Percentiles rank a stretch among this genome's conserved stretches.
These are phyloP conservation scores for Monoplex corrugatus DNA, from an alignment of 2,888 invertebrate genomes.

Conservation along the genomic window DNA sequence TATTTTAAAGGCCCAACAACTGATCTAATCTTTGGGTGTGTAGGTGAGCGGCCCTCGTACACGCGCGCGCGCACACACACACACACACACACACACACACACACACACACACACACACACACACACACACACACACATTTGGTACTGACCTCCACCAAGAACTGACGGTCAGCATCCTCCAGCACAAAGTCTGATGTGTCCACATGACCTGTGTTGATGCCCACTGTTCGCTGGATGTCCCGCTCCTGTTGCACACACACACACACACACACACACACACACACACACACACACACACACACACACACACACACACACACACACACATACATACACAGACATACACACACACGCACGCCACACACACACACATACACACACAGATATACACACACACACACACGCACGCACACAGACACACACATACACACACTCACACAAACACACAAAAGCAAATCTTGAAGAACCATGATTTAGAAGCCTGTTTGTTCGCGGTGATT, in stretches of 20 bases:
- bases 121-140: not conserved
- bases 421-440: not conserved
- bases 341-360: constrained; percentile 20
- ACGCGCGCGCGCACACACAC: not conserved
- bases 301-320: not conserved
- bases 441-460: no score
- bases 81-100: constrained; percentile 3
- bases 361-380: not conserved
- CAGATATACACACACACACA: constrained; percentile 37
- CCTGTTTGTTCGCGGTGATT: no score
- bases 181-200: constrained; percentile 78
- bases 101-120: constrained; percentile 25
- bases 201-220: constrained; percentile 80
- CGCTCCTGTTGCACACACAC: constrained; percentile 53
- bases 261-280: not conserved
- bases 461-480: no score
- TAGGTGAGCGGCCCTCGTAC: not conserved
- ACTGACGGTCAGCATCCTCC: constrained; percentile 75
- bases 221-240: constrained; percentile 77
- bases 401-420: constrained; percentile 26
- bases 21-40: not conserved
- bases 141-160: constrained; percentile 74
- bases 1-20: not conserved
- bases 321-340: not conserved
- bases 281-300: constrained; percentile 14